These are phyloP conservation scores for Leucophora obtusa DNA, from an alignment of 2,888 invertebrate genomes.

Conservation along the genomic window DNA sequence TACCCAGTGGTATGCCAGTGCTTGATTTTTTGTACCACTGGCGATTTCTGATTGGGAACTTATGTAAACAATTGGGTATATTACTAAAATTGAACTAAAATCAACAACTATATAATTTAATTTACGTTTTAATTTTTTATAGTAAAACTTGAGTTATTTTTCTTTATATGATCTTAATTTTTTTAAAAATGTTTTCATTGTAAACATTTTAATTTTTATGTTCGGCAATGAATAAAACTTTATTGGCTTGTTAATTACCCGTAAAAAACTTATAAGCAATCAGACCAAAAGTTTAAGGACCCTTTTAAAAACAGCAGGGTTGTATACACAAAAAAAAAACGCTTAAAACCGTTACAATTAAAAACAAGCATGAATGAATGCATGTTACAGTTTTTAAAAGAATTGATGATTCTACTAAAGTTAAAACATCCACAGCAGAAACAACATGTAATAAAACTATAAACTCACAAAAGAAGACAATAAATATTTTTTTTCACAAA, in stretches of 20 bases:
- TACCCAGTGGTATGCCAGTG: no score
- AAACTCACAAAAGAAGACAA: not conserved
- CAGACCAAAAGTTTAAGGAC: constrained; percentile 52
- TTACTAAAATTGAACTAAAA: not conserved
- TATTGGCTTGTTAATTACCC: constrained; percentile 53
- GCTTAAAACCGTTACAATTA: constrained; percentile 46
- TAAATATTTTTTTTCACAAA: constrained; percentile 21
- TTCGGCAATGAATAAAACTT: constrained; percentile 45
- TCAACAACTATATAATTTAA: not conserved
- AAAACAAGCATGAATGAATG: constrained; percentile 26
- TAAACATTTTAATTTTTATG: constrained; percentile 21
- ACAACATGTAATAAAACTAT: constrained; percentile 25
- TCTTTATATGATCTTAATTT: not conserved
- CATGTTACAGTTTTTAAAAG: not conserved
- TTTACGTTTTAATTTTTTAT: no score
- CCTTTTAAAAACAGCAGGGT: constrained; percentile 57
- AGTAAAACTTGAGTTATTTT: no score
- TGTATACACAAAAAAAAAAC: constrained; percentile 24
- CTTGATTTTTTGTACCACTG: no score
- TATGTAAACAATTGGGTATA: not conserved
- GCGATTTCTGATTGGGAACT: no score
- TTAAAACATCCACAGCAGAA: not conserved
- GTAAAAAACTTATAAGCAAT: constrained; percentile 12
- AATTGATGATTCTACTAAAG: constrained; percentile 4
- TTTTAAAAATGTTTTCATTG: not conserved